A percentile compares a stretch with the other conserved stretches of the same genome.
Evolutionary conservation across 2,888 invertebrate species (phyloP).

Genomic region (Epiperipatus broadwayi): DNA sequence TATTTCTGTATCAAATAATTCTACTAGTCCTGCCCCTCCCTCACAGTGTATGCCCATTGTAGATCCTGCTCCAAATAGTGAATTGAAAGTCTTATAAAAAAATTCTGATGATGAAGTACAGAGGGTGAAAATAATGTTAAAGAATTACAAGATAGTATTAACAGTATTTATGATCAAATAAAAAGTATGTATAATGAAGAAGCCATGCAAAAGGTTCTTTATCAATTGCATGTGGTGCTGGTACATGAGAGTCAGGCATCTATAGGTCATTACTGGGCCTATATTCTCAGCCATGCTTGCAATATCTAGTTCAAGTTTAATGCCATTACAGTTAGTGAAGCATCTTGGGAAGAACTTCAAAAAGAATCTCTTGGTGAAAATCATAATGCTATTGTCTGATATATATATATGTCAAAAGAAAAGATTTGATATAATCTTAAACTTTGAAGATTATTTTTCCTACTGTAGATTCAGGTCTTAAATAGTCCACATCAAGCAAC

Average conservation of each 20-base stretch:
- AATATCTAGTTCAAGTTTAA: conserved; percentile 32
- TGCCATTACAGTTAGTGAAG: conserved; percentile 30
- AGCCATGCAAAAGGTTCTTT: conserved; percentile 25
- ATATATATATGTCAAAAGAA: conserved; percentile 27
- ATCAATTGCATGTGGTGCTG: conserved; percentile 31
- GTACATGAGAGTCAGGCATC: conserved; percentile 34
- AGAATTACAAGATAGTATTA: conserved; percentile 26
- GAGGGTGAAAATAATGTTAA: no score
- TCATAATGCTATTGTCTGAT: conserved; percentile 33
- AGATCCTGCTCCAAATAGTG: no score
- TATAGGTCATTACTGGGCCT: conserved; percentile 34
- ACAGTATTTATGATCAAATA: conserved; percentile 23
- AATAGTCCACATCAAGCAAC: no score
- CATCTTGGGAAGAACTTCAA: conserved; percentile 30
- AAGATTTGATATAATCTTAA: conserved; percentile 21
- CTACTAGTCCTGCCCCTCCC: no score
- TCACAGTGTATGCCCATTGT: no score
- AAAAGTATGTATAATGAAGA: conserved; percentile 27
- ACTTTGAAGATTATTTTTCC: no score
- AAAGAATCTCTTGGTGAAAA: conserved; percentile 32
- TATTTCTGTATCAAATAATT: no score
- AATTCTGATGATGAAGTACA: no score
- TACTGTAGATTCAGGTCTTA: no score
- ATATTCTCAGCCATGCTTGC: conserved; percentile 26
- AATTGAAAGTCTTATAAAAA: no score